Percentiles rank a stretch among this genome's conserved stretches.
Evolutionary conservation across 2,888 invertebrate species (phyloP).

Genomic region (Cremastobaeus sp.): DNA sequence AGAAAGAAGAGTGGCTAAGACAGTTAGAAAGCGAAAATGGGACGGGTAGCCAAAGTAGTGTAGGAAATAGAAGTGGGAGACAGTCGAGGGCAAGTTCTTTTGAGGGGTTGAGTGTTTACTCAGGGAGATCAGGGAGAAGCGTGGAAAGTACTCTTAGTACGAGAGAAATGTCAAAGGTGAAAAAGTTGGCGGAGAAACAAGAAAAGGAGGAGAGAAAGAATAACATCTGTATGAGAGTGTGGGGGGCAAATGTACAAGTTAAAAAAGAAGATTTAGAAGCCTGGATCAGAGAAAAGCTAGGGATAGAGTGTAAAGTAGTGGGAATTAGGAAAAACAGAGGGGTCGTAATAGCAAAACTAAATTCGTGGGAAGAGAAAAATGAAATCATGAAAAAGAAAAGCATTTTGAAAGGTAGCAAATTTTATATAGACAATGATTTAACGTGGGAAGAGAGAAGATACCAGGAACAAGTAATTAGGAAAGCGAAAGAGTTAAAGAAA

Average conservation of each 20-base stretch:
- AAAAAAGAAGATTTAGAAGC: constrained; percentile 9
- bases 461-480: constrained; percentile 19
- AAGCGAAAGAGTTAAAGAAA: constrained; percentile 20
- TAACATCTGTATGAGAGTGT: constrained; percentile 18
- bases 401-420: constrained; percentile 5
- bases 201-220: constrained; percentile 21
- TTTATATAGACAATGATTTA: constrained; percentile 40
- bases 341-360: constrained; percentile 29
- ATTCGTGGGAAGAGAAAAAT: constrained; percentile 5
- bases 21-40: no score
- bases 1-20: constrained; percentile 1
- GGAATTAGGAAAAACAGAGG: constrained; percentile 10
- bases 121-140: no score
- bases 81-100: no score
- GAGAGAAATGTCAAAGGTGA: not conserved
- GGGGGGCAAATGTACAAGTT: not conserved
- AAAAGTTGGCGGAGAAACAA: not conserved
- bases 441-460: constrained; percentile 27
- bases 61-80: no score
- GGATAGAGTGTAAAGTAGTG: constrained; percentile 11
- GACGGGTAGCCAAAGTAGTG: no score
- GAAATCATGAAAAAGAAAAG: constrained; percentile 34
- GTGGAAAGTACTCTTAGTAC: not conserved
- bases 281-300: constrained; percentile 23
- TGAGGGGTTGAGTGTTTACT: no score